phyloP scores from a whole-genome alignment of 2,888 invertebrate genomes.

The Orthonevra nobilis region DNA sequence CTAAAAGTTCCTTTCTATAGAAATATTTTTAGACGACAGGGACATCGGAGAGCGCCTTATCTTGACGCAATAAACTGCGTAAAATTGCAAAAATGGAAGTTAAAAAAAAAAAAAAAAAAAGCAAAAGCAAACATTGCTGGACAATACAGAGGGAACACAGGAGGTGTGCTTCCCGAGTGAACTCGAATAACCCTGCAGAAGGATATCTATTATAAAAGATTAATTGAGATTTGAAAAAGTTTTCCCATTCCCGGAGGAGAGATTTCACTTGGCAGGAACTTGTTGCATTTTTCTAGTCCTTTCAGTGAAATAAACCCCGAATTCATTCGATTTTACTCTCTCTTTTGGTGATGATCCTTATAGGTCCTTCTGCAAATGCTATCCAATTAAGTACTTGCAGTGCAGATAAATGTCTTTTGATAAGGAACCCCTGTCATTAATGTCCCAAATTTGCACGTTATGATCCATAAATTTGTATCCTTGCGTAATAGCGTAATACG shows the following conservation, averaged over 20 bases:
- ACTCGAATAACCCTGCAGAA: constrained; percentile 9
- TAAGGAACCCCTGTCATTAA: neutral
- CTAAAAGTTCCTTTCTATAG: constrained; percentile 26
- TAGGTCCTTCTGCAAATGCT: constrained; percentile 1
- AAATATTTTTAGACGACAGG: too few relatives aligned
- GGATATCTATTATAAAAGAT: constrained; percentile 52
- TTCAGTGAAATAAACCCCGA: constrained; percentile 2
- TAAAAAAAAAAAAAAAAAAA: neutral
- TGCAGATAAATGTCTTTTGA: neutral
- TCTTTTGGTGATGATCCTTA: constrained; percentile 1
- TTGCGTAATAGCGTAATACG: constrained; percentile 15
- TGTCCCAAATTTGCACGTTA: constrained; percentile 29
- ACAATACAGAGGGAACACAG: too few relatives aligned
- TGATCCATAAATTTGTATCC: constrained; percentile 7
- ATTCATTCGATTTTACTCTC: too few relatives aligned
- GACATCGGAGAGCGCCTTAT: too few relatives aligned
- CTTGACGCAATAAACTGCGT: constrained; percentile 62
- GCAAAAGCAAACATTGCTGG: too few relatives aligned
- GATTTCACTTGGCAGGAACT: too few relatives aligned
- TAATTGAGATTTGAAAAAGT: constrained; percentile 58
- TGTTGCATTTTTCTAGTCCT: too few relatives aligned
- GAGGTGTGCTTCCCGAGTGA: constrained; percentile 10
- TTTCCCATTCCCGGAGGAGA: constrained; percentile 22
- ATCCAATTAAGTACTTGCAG: constrained; percentile 10
- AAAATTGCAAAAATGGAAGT: constrained; percentile 58